These are phyloP conservation scores for Ammodytes marinus DNA, from an alignment of 2,113 vertebrate species.

Conservation along the genomic window DNA sequence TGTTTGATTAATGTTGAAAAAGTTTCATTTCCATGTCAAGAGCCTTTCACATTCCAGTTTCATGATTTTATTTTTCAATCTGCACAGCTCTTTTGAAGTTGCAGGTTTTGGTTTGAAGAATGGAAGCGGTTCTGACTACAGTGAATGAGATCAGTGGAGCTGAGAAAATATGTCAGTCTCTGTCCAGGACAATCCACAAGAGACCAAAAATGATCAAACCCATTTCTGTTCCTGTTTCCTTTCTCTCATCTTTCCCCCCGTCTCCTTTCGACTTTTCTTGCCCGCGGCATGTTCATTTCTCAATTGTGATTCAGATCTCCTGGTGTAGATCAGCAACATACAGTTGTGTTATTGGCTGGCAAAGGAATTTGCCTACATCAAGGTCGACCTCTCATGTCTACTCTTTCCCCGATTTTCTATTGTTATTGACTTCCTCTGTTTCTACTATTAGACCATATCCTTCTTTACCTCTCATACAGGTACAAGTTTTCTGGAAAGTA, in stretches of 20 bases:
- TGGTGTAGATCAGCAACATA: conserved; percentile 73
- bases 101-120: conserved; percentile 21
- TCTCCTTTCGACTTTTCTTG: conserved; percentile 38
- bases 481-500: conserved; percentile 3
- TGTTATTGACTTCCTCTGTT: conserved; percentile 48
- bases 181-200: conserved; percentile 3
- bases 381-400: conserved; percentile 78
- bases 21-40: conserved; percentile 29
- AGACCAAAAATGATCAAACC: conserved; percentile 37
- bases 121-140: neutral
- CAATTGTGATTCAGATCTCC: conserved; percentile 69
- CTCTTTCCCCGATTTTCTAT: conserved; percentile 66
- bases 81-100: conserved; percentile 33
- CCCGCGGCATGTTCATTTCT: conserved; percentile 41
- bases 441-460: neutral
- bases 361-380: conserved; percentile 79
- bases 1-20: conserved; percentile 6
- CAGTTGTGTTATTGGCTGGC: conserved; percentile 79
- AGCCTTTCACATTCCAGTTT: conserved; percentile 11
- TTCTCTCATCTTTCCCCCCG: conserved; percentile 14
- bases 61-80: neutral
- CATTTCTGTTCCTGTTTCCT: conserved; percentile 12
- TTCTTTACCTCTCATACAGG: conserved; percentile 5
- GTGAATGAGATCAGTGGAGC: conserved; percentile 12
- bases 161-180: neutral